A percentile compares a stretch with the other conserved stretches of the same genome.
These are phyloP conservation scores for Datnioides undecimradiatus DNA, from an alignment of 2,113 vertebrate species.

Conservation along the genomic window DNA sequence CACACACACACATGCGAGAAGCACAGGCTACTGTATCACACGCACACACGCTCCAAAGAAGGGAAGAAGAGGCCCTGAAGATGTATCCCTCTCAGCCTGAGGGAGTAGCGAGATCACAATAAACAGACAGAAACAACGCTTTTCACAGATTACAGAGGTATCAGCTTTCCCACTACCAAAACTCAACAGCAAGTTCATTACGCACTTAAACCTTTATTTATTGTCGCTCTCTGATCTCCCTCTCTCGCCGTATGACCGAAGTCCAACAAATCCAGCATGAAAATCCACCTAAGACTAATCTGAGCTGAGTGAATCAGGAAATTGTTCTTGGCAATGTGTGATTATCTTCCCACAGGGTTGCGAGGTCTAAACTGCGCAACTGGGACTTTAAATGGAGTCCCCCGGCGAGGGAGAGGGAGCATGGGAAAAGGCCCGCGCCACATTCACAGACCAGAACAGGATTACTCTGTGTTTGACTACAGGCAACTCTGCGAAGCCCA, in stretches of 20 bases:
- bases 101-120: not conserved
- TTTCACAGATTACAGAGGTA: not conserved
- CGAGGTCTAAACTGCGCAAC: constrained; percentile 39
- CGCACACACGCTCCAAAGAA: not conserved
- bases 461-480: constrained; percentile 34
- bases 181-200: constrained; percentile 6
- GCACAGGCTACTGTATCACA: not conserved
- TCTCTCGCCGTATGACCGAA: not conserved
- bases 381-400: constrained; percentile 42
- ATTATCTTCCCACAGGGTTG: constrained; percentile 60
- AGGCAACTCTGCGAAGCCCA: constrained; percentile 6
- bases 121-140: not conserved
- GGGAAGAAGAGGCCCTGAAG: not conserved
- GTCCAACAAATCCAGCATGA: constrained; percentile 48
- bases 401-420: constrained; percentile 53
- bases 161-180: not conserved
- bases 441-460: constrained; percentile 53
- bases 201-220: constrained; percentile 40
- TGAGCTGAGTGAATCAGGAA: constrained; percentile 66
- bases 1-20: not conserved
- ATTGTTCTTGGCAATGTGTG: constrained; percentile 51
- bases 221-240: constrained; percentile 26
- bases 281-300: constrained; percentile 54
- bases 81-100: not conserved
- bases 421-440: constrained; percentile 58